These are phyloP conservation scores for Andrena bicolor DNA, from an alignment of 2,888 invertebrate species.

Conservation along the genomic window DNA sequence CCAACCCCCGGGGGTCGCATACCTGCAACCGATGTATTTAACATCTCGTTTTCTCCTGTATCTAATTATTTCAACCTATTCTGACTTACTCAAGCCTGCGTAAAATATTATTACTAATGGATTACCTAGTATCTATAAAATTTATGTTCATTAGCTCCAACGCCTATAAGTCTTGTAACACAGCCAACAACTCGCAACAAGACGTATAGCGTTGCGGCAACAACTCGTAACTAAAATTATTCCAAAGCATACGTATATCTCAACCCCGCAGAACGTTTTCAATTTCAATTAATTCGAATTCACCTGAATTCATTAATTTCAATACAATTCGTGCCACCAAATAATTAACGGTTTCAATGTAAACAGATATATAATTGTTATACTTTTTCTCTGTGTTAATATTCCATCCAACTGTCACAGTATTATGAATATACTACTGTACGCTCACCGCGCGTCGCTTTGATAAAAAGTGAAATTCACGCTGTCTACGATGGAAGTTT, in stretches of 20 bases:
- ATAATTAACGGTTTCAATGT: not conserved
- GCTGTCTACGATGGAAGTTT: not conserved
- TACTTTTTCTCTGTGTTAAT: not conserved
- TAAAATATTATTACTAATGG: slow-evolving; percentile 15
- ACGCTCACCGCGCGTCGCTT: slow-evolving; percentile 2
- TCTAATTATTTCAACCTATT: slow-evolving; percentile 51
- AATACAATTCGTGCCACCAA: not conserved
- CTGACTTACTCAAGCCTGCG: slow-evolving; percentile 58
- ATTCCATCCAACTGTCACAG: not conserved
- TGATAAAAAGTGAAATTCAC: not conserved
- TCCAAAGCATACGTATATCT: not conserved
- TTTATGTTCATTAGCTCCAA: not conserved
- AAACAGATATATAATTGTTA: not conserved
- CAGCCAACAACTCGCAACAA: too few relatives aligned
- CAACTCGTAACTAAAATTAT: not conserved
- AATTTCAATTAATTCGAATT: not conserved
- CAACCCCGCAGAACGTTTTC: not conserved
- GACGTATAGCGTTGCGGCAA: too few relatives aligned
- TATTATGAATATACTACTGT: not conserved
- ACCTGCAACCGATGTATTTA: slow-evolving; percentile 84
- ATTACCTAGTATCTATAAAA: not conserved
- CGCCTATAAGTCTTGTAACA: not conserved
- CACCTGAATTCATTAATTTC: not conserved
- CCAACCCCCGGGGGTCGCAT: slow-evolving; percentile 84
- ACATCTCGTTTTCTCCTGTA: slow-evolving; percentile 70